Conservation (phyloP, 2,888 invertebrate species). For the Dinocampus coccinellae region DNA sequence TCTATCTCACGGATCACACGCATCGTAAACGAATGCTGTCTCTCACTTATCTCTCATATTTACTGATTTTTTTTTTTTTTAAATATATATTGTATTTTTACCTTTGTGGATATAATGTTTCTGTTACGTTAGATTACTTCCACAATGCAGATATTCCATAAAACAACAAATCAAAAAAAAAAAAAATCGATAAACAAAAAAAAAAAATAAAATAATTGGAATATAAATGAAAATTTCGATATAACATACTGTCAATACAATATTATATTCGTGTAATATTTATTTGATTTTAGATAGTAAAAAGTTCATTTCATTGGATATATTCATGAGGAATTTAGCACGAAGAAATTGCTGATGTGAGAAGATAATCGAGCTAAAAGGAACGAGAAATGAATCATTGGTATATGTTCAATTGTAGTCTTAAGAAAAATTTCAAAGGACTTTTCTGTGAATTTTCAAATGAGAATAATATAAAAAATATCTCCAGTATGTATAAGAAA, state of each 20-base stretch:
- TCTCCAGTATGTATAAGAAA: neutral
- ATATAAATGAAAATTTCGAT: neutral
- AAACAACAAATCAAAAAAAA: neutral
- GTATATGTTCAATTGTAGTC: neutral
- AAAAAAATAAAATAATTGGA: neutral
- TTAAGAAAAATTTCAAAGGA: neutral
- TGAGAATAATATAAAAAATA: neutral
- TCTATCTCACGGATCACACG: neutral
- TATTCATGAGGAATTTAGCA: neutral
- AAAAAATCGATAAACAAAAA: too few relatives aligned
- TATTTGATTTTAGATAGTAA: neutral
- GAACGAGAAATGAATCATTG: neutral
- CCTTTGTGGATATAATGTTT: slow-evolving; percentile 20
- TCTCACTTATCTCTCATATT: neutral
- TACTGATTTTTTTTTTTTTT: slow-evolving; percentile 13
- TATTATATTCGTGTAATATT: neutral
- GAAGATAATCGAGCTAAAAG: neutral
- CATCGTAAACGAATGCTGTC: slow-evolving; percentile 13
- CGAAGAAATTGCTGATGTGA: neutral
- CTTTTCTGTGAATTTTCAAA: neutral
- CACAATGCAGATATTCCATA: slow-evolving; percentile 6
- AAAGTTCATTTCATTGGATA: neutral
- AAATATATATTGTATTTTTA: neutral
- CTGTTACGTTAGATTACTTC: slow-evolving; percentile 37
- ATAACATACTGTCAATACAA: neutral